These are phyloP conservation scores for Enteromius fasciolatus DNA, from an alignment of 2,797 vertebrate species.

Conservation along the genomic window DNA sequence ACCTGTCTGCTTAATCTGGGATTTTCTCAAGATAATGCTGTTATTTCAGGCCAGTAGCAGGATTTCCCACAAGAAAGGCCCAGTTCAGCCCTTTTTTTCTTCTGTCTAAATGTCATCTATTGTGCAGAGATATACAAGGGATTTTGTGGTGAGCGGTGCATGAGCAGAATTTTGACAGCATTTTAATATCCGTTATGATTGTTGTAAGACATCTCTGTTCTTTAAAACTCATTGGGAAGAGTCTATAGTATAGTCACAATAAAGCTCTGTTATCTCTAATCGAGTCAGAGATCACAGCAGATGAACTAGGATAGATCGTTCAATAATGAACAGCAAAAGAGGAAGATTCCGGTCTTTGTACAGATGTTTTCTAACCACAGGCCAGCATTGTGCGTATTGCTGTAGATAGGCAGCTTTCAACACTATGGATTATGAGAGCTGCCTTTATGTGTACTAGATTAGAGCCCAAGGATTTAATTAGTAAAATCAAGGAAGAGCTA, in stretches of 20 bases:
- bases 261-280: slow-evolving; percentile 4
- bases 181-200: slow-evolving; percentile 52
- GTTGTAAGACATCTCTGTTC: slow-evolving; percentile 46
- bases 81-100: slow-evolving; percentile 72
- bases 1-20: slow-evolving; percentile 90
- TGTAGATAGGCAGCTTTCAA: slow-evolving; percentile 19
- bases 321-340: slow-evolving; percentile 26
- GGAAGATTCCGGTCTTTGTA: slow-evolving; percentile 7
- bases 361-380: slow-evolving; percentile 21
- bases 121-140: slow-evolving; percentile 57
- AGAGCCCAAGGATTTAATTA: slow-evolving; percentile 40
- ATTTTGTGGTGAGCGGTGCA: slow-evolving; percentile 53
- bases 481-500: neutral
- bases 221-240: slow-evolving; percentile 25
- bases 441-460: slow-evolving; percentile 35
- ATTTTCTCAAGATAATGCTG: slow-evolving; percentile 89
- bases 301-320: neutral
- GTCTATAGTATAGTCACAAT: slow-evolving; percentile 20
- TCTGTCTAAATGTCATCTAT: slow-evolving; percentile 56
- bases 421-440: slow-evolving; percentile 22
- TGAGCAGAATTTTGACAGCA: slow-evolving; percentile 58
- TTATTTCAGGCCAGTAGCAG: slow-evolving; percentile 86
- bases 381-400: neutral
- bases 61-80: slow-evolving; percentile 84
- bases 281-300: slow-evolving; percentile 9